These are phyloP conservation scores for Ricordea florida DNA, from an alignment of 92 coral and sea anemone species.

Conservation along the genomic window DNA sequence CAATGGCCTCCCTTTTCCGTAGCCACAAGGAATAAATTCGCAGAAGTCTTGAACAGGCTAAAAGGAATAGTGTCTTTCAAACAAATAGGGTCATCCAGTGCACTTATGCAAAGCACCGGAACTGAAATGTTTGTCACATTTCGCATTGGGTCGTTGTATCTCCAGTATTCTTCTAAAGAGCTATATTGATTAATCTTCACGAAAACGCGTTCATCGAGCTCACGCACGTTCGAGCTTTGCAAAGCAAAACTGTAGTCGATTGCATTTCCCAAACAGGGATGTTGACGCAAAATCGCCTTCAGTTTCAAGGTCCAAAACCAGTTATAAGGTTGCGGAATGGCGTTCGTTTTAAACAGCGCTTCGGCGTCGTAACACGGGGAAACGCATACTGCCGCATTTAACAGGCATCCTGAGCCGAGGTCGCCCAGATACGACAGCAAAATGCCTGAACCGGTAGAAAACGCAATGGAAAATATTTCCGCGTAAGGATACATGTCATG, in stretches of 20 bases:
- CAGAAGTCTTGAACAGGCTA: slow-evolving; percentile 91
- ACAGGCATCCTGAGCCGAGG: slow-evolving; percentile 41
- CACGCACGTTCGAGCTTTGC: slow-evolving; percentile 73
- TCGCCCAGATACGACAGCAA: slow-evolving; percentile 90
- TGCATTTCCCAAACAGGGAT: slow-evolving; percentile 79
- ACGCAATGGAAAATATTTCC: slow-evolving; percentile 81
- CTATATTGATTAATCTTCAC: slow-evolving; percentile 76
- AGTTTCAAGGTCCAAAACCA: slow-evolving; percentile 84
- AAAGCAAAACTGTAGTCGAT: slow-evolving; percentile 78
- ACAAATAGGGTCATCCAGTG: slow-evolving; percentile 94
- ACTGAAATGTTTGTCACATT: slow-evolving; percentile 78
- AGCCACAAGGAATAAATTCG: slow-evolving; percentile 88
- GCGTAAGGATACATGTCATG: slow-evolving; percentile 85
- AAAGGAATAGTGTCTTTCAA: slow-evolving; percentile 87
- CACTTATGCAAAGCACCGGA: slow-evolving; percentile 90
- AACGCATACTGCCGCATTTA: slow-evolving; percentile 85
- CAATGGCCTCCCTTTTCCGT: slow-evolving; percentile 96
- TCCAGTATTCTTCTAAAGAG: slow-evolving; percentile 80
- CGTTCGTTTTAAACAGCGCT: slow-evolving; percentile 62
- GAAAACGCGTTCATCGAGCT: slow-evolving; percentile 86
- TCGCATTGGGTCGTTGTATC: slow-evolving; percentile 83
- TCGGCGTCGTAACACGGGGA: slow-evolving; percentile 95
- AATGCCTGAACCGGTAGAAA: slow-evolving; percentile 86
- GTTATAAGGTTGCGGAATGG: slow-evolving; percentile 81
- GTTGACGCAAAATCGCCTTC: slow-evolving; percentile 67